Conservation (phyloP, 2,797 vertebrate species). For the Muscicapa striata region DNA sequence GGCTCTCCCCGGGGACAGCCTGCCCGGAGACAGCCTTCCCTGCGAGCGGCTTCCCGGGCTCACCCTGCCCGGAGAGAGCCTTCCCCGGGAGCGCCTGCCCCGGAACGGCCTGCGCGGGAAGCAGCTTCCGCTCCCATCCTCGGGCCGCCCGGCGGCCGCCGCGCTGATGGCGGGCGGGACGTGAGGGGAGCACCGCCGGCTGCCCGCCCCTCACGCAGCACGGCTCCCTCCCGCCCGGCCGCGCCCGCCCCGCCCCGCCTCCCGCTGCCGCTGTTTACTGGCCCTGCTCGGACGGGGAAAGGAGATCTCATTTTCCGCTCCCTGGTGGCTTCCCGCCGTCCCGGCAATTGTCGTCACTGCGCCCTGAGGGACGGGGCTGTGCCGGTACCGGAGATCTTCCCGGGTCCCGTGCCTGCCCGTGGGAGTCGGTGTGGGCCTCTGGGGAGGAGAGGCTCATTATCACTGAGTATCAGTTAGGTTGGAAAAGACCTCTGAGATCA, state of each 20-base stretch:
- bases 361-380: background rate
- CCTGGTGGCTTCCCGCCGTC: accelerated
- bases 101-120: background rate
- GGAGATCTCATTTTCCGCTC: background rate
- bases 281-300: accelerated
- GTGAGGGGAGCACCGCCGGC: background rate
- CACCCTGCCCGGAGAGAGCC: background rate
- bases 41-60: background rate
- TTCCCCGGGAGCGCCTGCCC: background rate
- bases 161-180: background rate
- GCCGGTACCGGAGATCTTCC: background rate
- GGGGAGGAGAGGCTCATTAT: background rate
- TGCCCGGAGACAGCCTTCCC: background rate
- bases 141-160: background rate
- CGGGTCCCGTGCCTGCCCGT: background rate
- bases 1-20: background rate
- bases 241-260: background rate
- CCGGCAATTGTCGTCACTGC: background rate
- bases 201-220: background rate
- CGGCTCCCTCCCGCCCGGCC: background rate
- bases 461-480: accelerated
- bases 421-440: background rate
- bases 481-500: background rate
- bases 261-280: background rate
- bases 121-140: accelerated